phyloP scores from a whole-genome alignment of 2,888 invertebrate species.

The Germaria angustata region DNA sequence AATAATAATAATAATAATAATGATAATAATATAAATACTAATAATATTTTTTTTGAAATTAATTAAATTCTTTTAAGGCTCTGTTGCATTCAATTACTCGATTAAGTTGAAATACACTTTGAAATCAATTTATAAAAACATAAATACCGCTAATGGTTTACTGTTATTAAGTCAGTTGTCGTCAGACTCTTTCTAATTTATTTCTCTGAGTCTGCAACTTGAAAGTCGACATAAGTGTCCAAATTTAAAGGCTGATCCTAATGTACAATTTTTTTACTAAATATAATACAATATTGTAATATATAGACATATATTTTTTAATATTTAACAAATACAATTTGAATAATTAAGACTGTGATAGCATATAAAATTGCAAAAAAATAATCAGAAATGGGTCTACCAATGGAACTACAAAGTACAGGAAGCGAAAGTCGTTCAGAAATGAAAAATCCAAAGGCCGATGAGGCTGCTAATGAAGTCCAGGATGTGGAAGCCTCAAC shows the following conservation, averaged over 20 bases:
- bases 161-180: slow-evolving; percentile 3
- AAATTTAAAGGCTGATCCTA: slow-evolving; percentile 21
- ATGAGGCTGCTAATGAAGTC: slow-evolving; percentile 4
- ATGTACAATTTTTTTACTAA: neutral
- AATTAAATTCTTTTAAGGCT: slow-evolving; percentile 14
- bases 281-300: neutral
- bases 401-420: slow-evolving; percentile 38
- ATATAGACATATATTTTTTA: too few species aligned
- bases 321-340: slow-evolving; percentile 18
- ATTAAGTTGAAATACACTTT: neutral
- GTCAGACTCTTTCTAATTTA: neutral
- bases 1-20: too few species aligned
- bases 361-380: neutral
- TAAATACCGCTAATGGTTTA: slow-evolving; percentile 43
- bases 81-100: neutral
- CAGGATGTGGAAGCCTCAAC: slow-evolving; percentile 62
- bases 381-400: slow-evolving; percentile 58
- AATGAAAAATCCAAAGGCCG: slow-evolving; percentile 13
- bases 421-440: too few species aligned
- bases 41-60: too few species aligned
- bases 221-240: slow-evolving; percentile 7
- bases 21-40: too few species aligned
- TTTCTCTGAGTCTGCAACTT: neutral
- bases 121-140: neutral
- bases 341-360: slow-evolving; percentile 18